These are phyloP conservation scores for Pristionchus entomophagus DNA, from an alignment of 2,888 invertebrate genomes.

Conservation along the genomic window DNA sequence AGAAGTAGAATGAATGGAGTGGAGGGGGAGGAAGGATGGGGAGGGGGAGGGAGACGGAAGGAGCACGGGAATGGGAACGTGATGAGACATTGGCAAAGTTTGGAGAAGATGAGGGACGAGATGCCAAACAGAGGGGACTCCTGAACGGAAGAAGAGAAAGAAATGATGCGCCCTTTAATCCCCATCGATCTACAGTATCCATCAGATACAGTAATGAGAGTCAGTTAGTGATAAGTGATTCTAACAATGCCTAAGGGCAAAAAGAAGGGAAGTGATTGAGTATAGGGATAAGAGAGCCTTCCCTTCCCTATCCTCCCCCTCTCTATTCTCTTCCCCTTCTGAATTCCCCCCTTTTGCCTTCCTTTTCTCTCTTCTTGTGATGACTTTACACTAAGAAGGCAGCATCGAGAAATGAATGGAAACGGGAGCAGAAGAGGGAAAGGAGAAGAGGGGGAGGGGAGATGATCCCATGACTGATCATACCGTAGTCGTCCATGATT, in stretches of 20 bases:
- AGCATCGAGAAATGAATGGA: slow-evolving; percentile 4
- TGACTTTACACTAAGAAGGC: slow-evolving; percentile 41
- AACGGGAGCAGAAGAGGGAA: slow-evolving; percentile 5
- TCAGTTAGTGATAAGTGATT: neutral
- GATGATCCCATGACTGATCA: neutral
- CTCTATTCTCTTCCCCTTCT: slow-evolving; percentile 37
- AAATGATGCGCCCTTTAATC: neutral
- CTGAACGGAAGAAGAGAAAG: neutral
- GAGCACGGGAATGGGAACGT: neutral
- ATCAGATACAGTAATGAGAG: neutral
- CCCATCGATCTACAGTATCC: neutral
- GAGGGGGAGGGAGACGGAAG: slow-evolving; percentile 8
- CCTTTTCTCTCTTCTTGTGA: slow-evolving; percentile 41
- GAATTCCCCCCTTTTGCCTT: slow-evolving; percentile 27
- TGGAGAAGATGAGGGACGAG: neutral
- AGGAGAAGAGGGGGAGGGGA: neutral
- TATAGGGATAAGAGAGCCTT: slow-evolving; percentile 12
- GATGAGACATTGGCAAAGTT: slow-evolving; percentile 23
- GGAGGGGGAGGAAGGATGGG: neutral
- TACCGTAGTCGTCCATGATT: neutral
- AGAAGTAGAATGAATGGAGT: neutral
- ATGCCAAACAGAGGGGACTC: slow-evolving; percentile 7
- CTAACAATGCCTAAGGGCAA: neutral
- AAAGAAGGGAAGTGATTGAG: neutral
- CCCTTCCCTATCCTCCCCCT: slow-evolving; percentile 27